Base-by-base conservation (phyloP, 2,888 invertebrate genomes). In the Drosophila birchii region DNA sequence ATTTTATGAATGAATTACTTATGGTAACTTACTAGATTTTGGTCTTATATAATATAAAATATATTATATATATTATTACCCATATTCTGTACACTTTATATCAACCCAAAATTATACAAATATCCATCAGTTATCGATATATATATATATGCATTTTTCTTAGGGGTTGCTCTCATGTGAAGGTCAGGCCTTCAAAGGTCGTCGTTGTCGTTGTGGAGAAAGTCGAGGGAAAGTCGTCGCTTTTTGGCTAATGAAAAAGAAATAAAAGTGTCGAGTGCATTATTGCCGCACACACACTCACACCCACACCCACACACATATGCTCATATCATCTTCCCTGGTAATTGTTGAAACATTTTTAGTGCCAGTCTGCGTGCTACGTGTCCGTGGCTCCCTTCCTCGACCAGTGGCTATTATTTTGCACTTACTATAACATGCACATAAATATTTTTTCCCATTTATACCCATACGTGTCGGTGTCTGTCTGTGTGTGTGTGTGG, bases 191-290 rank as follows among this genome's bases (percentile, higher is more conserved):
- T 20, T 2, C 23, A 51, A 51, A 51, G 51, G 51, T 32, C 44
- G 20, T 23, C 32, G 54, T 23, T 26, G 54, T 68, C 57, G 63
- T 39, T 1, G 18, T 8, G 5, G 23, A 44, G 44, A 26, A 45
- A 45, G 45, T 74, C 34, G 34, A 34, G 51, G 51, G 51, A 51
- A 34, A 71, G 75, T 80, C 86, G 75, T 79, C 45, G 61, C 87
- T 82, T 81, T 87, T 86, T 78, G 85, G 82, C 88, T 86, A 86
- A 86, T 86, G 86, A 86, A 86, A 86, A 86, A 86, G 86, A 88
- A 86, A 86, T 86, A 86, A 86, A 86, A 86, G 86, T 86, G 86
- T 86, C 88, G 86, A 86, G 87, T 86, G 86, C 88, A 88, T 86
- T 86, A 86, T 86, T 86, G 88, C 85, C 63, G 34, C 41, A 62